Evolutionary conservation across 2,888 invertebrate species (phyloP).

Genomic region (Andrena flavipes): DNA sequence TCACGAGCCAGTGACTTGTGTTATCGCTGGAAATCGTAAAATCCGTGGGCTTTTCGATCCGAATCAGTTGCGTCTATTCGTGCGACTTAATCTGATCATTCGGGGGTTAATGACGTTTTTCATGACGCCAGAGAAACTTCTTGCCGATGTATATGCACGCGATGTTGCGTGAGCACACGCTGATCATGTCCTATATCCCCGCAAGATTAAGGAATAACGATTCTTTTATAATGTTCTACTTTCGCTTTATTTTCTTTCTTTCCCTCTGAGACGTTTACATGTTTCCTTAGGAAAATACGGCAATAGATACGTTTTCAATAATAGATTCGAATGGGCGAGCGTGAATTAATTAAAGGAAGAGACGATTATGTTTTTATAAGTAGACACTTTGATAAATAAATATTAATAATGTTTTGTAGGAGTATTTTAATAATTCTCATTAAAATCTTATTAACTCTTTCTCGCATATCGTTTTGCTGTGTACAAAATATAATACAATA

Average conservation of each 20-base stretch:
- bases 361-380: background rate
- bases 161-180: conserved; percentile 73
- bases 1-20: background rate
- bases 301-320: background rate
- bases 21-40: conserved; percentile 6
- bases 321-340: background rate
- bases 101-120: conserved; percentile 68
- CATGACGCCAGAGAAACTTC: conserved; percentile 69
- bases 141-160: conserved; percentile 68
- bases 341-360: no score
- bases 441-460: no score
- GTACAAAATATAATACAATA: no score
- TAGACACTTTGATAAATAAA: no score
- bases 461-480: no score
- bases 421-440: no score
- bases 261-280: background rate
- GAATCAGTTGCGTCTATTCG: conserved; percentile 35
- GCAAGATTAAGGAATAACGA: conserved; percentile 57
- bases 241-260: conserved; percentile 34
- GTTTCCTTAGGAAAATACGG: background rate
- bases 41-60: conserved; percentile 23
- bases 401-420: no score
- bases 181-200: conserved; percentile 69
- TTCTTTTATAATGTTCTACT: conserved; percentile 37
- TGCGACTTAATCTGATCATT: conserved; percentile 55